Conservation (phyloP, 2,797 vertebrate genomes). For the Eurystomus glaucurus region DNA sequence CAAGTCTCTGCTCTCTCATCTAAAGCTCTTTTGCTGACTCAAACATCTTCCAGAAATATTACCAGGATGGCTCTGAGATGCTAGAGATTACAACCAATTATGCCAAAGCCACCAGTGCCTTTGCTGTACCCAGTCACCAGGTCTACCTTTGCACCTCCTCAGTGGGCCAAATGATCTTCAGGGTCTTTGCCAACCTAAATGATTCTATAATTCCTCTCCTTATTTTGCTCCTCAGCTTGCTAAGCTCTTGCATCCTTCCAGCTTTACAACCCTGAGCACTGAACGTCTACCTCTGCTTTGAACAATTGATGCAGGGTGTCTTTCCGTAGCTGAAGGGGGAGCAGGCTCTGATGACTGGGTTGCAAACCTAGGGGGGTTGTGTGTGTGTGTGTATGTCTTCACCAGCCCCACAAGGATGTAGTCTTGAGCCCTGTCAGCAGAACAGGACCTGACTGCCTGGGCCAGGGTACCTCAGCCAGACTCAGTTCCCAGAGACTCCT, state of each 20-base stretch:
- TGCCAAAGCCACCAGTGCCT: neutral
- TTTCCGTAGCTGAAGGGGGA: neutral
- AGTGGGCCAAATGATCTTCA: rapidly evolving
- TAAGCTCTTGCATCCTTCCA: neutral
- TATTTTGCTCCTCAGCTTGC: neutral
- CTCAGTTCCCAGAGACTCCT: neutral
- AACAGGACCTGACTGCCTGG: rapidly evolving
- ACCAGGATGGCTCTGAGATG: neutral
- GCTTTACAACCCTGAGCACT: neutral
- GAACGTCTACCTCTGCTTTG: neutral
- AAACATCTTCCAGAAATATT: neutral
- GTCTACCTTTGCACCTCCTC: neutral
- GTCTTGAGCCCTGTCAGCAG: neutral
- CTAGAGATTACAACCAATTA: rapidly evolving
- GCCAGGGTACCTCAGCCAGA: neutral
- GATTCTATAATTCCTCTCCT: neutral
- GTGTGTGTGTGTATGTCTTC: neutral
- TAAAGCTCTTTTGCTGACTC: neutral
- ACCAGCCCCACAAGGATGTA: neutral
- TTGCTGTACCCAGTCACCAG: neutral
- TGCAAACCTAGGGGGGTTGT: too few relatives aligned
- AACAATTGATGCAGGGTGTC: neutral
- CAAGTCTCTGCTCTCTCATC: neutral
- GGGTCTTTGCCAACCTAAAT: neutral
- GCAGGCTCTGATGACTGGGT: neutral